Evolutionary conservation across 1,140 invertebrate species (phyloP).

Genomic region (Pseudomyrmex dendroicus): DNA sequence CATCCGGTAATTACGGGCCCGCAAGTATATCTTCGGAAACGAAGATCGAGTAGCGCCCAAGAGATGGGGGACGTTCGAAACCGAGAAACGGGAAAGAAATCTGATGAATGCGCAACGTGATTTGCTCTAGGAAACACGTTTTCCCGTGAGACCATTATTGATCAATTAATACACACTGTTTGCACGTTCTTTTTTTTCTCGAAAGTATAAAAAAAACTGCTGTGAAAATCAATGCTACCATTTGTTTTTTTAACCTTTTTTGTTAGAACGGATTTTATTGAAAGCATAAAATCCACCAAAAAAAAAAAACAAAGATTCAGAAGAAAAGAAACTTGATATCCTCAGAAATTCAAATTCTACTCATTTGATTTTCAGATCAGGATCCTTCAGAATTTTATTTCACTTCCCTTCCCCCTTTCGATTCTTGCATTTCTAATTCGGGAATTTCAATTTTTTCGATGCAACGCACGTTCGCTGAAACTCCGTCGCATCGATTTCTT

Average conservation of each 20-base stretch:
- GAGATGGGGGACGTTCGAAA: conserved; percentile 2
- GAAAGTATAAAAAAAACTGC: too few species aligned
- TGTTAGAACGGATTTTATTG: too few species aligned
- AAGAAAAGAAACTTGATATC: background rate
- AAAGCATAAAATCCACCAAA: too few species aligned
- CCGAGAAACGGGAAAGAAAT: background rate
- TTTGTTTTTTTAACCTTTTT: too few species aligned
- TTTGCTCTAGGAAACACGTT: too few species aligned
- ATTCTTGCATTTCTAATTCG: background rate
- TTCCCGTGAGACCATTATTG: too few species aligned
- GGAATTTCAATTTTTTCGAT: background rate
- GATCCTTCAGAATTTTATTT: background rate
- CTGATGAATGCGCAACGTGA: background rate
- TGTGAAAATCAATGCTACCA: too few species aligned
- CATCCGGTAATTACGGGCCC: conserved; percentile 53
- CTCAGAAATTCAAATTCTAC: background rate
- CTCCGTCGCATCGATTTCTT: background rate
- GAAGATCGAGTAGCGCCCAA: conserved; percentile 20
- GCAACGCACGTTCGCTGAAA: conserved; percentile 25
- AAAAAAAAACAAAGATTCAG: background rate
- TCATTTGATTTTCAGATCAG: background rate
- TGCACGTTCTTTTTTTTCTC: too few species aligned
- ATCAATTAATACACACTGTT: too few species aligned
- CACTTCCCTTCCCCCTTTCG: background rate
- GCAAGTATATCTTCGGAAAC: conserved; percentile 34